Conservation (phyloP, 2,888 invertebrate species). For the Eudemis profundana region DNA sequence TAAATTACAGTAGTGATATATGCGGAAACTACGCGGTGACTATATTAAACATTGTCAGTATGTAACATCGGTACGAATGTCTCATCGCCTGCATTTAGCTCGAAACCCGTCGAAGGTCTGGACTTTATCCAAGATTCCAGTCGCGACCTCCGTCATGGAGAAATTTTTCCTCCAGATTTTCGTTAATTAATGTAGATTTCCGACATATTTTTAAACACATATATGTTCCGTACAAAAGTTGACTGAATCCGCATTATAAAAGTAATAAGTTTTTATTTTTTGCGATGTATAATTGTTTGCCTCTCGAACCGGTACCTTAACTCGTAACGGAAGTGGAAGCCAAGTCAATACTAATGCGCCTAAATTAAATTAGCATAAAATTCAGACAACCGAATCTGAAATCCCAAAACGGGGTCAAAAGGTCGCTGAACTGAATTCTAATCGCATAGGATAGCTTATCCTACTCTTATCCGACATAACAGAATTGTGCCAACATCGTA, state of each 20-base stretch:
- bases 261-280: not conserved
- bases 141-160: conserved; percentile 39
- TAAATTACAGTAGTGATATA: conserved; percentile 40
- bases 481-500: conserved; percentile 30
- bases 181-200: conserved; percentile 18
- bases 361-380: conserved; percentile 1
- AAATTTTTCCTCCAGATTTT: conserved; percentile 34
- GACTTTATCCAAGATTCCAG: conserved; percentile 41
- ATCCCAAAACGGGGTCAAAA: conserved; percentile 12
- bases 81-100: conserved; percentile 43
- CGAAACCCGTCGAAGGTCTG: conserved; percentile 39
- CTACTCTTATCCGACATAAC: conserved; percentile 6
- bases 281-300: too few species aligned
- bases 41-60: conserved; percentile 40
- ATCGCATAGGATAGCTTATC: conserved; percentile 8
- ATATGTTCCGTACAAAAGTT: not conserved
- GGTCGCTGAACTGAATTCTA: conserved; percentile 22
- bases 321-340: not conserved
- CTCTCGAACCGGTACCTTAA: too few species aligned
- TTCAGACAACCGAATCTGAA: conserved; percentile 4
- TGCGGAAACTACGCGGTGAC: conserved; percentile 39
- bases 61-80: conserved; percentile 37
- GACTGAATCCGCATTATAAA: not conserved
- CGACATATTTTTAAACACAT: conserved; percentile 1
- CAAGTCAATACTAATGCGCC: not conserved